phyloP scores from a whole-genome alignment of 2,113 vertebrate genomes.

The Rhinopithecus roxellana region DNA sequence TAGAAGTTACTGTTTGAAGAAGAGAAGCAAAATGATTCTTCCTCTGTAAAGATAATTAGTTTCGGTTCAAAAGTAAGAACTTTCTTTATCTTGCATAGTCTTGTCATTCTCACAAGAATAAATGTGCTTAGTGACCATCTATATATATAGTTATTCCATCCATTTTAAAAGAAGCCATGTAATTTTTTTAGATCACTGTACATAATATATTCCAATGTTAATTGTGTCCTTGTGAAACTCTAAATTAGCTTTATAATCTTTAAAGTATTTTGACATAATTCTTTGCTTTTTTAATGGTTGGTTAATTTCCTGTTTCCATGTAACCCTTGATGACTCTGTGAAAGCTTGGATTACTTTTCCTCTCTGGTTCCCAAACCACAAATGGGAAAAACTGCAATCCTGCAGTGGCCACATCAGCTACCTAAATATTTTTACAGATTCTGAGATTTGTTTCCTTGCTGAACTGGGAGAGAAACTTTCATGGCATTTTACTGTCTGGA shows the following conservation, averaged over 20 bases:
- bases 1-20: not conserved
- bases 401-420: not conserved
- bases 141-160: not conserved
- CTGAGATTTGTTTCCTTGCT: not conserved
- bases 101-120: constrained; percentile 12
- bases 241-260: constrained; percentile 45
- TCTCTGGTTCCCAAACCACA: constrained; percentile 45
- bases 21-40: not conserved
- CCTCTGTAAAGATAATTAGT: constrained; percentile 12
- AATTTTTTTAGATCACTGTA: constrained; percentile 1
- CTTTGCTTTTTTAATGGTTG: constrained; percentile 58
- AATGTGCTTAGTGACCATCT: not conserved
- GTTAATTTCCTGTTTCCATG: constrained; percentile 60
- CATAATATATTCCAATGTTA: constrained; percentile 1
- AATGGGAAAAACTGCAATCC: not conserved
- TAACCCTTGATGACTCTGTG: constrained; percentile 11
- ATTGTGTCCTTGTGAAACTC: constrained; percentile 30
- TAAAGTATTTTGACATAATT: constrained; percentile 60
- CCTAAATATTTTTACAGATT: constrained; percentile 64
- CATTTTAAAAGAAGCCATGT: constrained; percentile 16
- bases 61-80: not conserved
- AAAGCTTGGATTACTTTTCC: constrained; percentile 49
- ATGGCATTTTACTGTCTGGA: constrained; percentile 56
- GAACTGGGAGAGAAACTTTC: not conserved
- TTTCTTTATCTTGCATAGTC: not conserved